Evolutionary conservation across 1,140 invertebrate genomes (phyloP).

Genomic region (Druon quercuslanigerum): DNA sequence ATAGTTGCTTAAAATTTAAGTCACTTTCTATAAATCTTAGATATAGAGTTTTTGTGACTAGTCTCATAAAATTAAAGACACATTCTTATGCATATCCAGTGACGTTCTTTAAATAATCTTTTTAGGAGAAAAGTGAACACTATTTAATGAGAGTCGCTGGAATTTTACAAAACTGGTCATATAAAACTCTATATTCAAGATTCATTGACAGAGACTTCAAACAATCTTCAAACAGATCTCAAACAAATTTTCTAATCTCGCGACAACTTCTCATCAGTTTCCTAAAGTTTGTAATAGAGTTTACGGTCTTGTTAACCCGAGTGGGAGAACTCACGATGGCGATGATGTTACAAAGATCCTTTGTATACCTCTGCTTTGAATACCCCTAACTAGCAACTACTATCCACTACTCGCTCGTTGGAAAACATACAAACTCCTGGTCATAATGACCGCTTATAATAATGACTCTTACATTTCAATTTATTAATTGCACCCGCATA

Average conservation of each 20-base stretch:
- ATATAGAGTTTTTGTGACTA: too few relatives aligned
- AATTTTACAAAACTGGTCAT: too few relatives aligned
- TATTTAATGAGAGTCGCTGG: too few relatives aligned
- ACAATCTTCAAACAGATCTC: too few relatives aligned
- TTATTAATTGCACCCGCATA: constrained; percentile 10
- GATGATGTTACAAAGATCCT: constrained; percentile 30
- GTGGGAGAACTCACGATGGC: constrained; percentile 19
- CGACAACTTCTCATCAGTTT: constrained; percentile 24
- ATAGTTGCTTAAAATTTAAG: too few relatives aligned
- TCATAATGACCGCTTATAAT: constrained; percentile 21
- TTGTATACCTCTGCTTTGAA: constrained; percentile 28
- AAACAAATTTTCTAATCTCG: constrained; percentile 5
- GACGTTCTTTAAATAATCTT: too few relatives aligned
- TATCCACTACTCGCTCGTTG: constrained; percentile 14
- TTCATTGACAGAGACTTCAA: too few relatives aligned
- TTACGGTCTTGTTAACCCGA: constrained; percentile 27
- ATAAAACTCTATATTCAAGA: too few relatives aligned
- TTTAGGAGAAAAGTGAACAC: too few relatives aligned
- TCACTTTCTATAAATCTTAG: too few relatives aligned
- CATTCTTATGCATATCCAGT: too few relatives aligned
- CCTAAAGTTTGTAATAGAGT: constrained; percentile 21
- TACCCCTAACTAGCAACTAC: constrained; percentile 21
- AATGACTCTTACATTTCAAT: constrained; percentile 21
- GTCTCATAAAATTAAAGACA: too few relatives aligned
- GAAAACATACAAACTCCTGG: constrained; percentile 4